Evolutionary conservation across 2,888 invertebrate genomes (phyloP).

Genomic region (Euclidia mi): DNA sequence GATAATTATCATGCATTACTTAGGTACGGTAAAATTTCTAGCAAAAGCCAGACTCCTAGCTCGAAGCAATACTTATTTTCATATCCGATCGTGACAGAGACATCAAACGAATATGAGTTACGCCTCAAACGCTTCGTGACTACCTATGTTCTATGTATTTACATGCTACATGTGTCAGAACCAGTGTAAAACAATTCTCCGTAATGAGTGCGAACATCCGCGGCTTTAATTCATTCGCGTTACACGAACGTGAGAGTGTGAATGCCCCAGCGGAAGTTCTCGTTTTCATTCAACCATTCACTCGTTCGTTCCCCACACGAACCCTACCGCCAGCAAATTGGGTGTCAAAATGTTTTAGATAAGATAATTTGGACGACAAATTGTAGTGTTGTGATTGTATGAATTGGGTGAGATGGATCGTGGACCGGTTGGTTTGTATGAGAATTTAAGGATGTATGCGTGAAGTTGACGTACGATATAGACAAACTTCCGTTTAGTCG

Average conservation of each 20-base stretch:
- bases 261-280: constrained; percentile 42
- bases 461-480: too few relatives aligned
- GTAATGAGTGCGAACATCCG: constrained; percentile 46
- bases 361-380: constrained; percentile 56
- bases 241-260: constrained; percentile 42
- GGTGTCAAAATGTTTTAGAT: constrained; percentile 56
- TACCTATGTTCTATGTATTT: background rate
- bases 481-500: too few relatives aligned
- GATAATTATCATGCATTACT: too few relatives aligned
- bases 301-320: constrained; percentile 34
- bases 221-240: constrained; percentile 47
- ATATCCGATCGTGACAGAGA: too few relatives aligned
- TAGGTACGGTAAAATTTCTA: too few relatives aligned
- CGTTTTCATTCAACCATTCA: constrained; percentile 33
- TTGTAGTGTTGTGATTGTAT: constrained; percentile 42
- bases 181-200: constrained; percentile 7
- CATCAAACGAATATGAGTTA: too few relatives aligned
- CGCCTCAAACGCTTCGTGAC: too few relatives aligned
- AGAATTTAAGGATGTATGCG: too few relatives aligned
- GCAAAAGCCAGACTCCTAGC: too few relatives aligned
- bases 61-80: too few relatives aligned
- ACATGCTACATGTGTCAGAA: background rate
- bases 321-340: constrained; percentile 43
- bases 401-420: constrained; percentile 13
- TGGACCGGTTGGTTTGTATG: background rate